phyloP scores from a whole-genome alignment of 2,888 invertebrate genomes.

The Aphidoletes aphidimyza region DNA sequence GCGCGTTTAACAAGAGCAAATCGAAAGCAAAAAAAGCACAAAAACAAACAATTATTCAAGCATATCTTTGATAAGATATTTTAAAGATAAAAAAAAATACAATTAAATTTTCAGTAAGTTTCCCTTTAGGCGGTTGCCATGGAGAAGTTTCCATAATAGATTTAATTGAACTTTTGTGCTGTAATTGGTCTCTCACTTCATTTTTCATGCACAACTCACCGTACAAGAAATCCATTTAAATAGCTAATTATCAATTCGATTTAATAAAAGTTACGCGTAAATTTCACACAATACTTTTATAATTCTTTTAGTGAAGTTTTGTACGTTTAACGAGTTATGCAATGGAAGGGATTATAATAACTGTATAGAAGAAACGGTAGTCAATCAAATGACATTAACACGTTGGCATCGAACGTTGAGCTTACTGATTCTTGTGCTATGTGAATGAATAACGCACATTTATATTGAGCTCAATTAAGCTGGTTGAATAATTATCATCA shows the following conservation, averaged over 20 bases:
- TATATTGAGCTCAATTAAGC: no score
- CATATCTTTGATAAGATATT: no score
- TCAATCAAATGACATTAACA: no score
- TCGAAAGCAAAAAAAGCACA: no score
- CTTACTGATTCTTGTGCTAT: no score
- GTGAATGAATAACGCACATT: no score
- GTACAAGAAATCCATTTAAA: not conserved
- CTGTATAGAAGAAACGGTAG: no score
- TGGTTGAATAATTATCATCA: no score
- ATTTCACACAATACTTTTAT: not conserved
- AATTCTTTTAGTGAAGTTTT: not conserved
- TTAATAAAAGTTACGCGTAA: not conserved
- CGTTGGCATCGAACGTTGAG: no score
- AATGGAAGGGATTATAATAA: not conserved
- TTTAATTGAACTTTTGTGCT: not conserved
- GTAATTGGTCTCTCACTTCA: conserved; percentile 5
- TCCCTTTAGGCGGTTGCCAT: not conserved
- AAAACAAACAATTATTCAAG: no score
- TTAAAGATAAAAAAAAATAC: not conserved
- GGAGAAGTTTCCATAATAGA: not conserved
- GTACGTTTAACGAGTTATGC: not conserved
- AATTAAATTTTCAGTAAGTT: not conserved
- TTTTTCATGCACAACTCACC: not conserved
- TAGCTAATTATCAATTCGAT: not conserved
- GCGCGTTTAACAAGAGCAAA: no score